Evolutionary conservation across 2,888 invertebrate genomes (phyloP).

Genomic region (Sinohyriopsis cumingii): DNA sequence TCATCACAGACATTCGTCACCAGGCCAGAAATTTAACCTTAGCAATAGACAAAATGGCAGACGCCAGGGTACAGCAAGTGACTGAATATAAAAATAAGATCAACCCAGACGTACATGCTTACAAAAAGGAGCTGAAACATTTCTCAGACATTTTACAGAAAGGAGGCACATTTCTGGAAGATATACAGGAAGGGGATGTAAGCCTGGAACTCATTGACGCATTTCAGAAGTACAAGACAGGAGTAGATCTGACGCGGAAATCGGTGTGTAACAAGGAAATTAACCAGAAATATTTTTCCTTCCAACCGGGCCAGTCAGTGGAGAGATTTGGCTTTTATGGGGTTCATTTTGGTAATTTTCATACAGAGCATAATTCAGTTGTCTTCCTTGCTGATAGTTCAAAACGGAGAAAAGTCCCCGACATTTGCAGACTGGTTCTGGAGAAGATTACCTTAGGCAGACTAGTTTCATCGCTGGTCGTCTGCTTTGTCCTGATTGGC

Average conservation of each 20-base stretch:
- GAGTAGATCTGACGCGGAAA: constrained; percentile 26
- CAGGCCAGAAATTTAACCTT: constrained; percentile 37
- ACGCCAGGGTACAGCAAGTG: constrained; percentile 37
- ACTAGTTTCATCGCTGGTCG: constrained; percentile 9
- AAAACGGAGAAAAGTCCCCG: no score
- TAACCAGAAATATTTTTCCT: constrained; percentile 29
- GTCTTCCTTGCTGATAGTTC: no score
- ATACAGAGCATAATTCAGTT: no score
- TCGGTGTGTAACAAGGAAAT: constrained; percentile 31
- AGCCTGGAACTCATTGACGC: constrained; percentile 55
- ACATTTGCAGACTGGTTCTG: no score
- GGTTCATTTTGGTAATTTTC: constrained; percentile 4
- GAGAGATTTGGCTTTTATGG: constrained; percentile 21
- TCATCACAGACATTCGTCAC: constrained; percentile 37
- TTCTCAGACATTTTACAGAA: constrained; percentile 43
- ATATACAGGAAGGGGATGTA: constrained; percentile 58
- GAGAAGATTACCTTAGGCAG: background rate
- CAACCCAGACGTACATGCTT: constrained; percentile 32
- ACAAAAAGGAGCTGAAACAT: constrained; percentile 34
- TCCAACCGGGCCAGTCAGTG: constrained; percentile 28
- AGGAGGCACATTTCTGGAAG: constrained; percentile 50
- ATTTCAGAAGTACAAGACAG: constrained; percentile 37
- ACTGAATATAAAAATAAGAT: constrained; percentile 37
- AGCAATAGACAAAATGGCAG: constrained; percentile 37
- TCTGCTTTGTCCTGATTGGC: constrained; percentile 16